phyloP scores from a whole-genome alignment of 2,113 vertebrate genomes.

The Heterocephalus glaber region DNA sequence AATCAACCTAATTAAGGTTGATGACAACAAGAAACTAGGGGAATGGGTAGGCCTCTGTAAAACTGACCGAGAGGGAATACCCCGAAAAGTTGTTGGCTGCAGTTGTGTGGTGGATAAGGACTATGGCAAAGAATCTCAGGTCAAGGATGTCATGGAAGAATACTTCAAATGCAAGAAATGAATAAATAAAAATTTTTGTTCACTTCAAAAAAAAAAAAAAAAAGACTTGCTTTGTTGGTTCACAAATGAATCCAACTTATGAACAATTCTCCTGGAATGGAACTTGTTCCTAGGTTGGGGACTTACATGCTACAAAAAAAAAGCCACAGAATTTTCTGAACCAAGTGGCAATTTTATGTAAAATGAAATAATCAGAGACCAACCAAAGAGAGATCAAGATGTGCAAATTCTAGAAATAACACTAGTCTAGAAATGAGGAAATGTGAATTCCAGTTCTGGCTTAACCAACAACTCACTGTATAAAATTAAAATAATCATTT shows the following conservation, averaged over 20 bases:
- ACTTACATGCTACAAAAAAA: background rate
- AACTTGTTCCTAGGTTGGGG: background rate
- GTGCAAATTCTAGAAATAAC: background rate
- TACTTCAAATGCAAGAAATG: too few relatives aligned
- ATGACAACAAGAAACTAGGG: conserved; percentile 99
- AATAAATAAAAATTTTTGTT: too few relatives aligned
- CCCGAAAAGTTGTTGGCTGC: conserved; percentile 99
- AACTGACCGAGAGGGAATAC: conserved; percentile 98
- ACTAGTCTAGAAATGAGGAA: background rate
- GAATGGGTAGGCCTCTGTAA: conserved; percentile 99
- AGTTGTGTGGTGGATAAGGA: conserved; percentile 99
- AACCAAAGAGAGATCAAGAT: background rate
- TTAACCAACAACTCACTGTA: background rate
- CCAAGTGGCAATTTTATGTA: background rate
- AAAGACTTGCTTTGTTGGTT: background rate
- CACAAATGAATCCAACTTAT: background rate
- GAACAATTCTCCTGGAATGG: background rate
- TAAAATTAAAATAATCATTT: background rate
- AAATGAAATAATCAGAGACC: conserved; percentile 27
- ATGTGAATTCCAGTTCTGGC: background rate
- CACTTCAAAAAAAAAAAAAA: too few relatives aligned
- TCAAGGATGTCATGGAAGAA: too few relatives aligned
- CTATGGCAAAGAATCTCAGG: too few relatives aligned
- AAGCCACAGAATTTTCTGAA: background rate
- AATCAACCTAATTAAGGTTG: conserved; percentile 99